Evolutionary conservation across 1,140 invertebrate genomes (phyloP).

Genomic region (Neotoxoptera formosana): DNA sequence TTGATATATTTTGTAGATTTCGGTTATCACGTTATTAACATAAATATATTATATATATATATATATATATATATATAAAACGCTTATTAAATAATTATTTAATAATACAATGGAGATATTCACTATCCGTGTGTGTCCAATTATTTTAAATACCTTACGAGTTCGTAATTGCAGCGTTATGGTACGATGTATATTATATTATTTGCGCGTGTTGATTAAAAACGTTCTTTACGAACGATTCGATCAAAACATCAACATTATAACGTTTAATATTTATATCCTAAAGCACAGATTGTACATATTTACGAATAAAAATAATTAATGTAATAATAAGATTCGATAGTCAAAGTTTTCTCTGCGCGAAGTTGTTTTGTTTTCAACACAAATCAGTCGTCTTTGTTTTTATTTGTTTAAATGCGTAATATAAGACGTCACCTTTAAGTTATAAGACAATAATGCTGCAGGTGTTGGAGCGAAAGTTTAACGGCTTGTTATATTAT

Average conservation of each 20-base stretch:
- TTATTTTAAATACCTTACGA: neutral
- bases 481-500: neutral
- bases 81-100: neutral
- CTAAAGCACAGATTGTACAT: neutral
- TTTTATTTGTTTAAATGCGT: neutral
- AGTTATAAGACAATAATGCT: neutral
- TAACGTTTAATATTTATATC: too few relatives aligned
- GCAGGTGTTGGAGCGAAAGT: neutral
- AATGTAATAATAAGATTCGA: neutral
- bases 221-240: neutral
- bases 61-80: too few relatives aligned
- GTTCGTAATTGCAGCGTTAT: neutral
- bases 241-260: neutral
- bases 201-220: neutral
- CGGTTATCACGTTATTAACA: neutral
- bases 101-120: neutral
- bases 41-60: too few relatives aligned
- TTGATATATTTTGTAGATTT: neutral
- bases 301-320: neutral
- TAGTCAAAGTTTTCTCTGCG: neutral
- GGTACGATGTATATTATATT: neutral
- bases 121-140: neutral
- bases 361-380: neutral
- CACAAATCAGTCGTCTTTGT: neutral
- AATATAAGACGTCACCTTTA: neutral